phyloP scores from a whole-genome alignment of 2,797 vertebrate genomes.

The Euthynnus affinis region DNA sequence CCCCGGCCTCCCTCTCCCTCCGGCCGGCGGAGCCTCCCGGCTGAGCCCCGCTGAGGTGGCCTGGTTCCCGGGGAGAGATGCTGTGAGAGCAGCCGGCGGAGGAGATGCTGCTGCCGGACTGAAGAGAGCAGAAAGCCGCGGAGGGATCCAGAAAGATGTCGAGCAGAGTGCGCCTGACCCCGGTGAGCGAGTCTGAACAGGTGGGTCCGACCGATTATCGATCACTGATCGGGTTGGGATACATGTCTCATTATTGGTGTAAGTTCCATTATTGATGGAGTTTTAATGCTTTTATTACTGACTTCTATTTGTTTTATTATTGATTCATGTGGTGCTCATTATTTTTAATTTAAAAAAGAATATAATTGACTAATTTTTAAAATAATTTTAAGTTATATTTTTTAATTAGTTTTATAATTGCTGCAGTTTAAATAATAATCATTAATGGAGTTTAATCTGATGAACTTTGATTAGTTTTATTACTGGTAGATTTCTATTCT shows the following conservation, averaged over 20 bases:
- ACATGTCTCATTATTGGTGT: background rate
- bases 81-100: constrained; percentile 44
- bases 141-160: constrained; percentile 83
- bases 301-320: background rate
- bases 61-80: constrained; percentile 40
- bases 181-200: constrained; percentile 87
- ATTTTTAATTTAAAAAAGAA: too few species aligned
- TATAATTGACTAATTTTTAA: background rate
- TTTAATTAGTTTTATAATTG: too few species aligned
- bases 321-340: too few species aligned
- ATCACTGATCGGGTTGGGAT: background rate
- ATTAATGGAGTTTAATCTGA: too few species aligned
- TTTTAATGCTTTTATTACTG: background rate
- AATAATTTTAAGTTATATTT: too few species aligned
- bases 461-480: too few species aligned
- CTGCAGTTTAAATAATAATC: background rate
- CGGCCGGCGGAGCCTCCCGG: constrained; percentile 49
- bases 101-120: constrained; percentile 48
- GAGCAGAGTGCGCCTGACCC: constrained; percentile 90
- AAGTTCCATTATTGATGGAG: background rate
- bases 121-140: constrained; percentile 29
- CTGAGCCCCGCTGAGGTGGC: constrained; percentile 46
- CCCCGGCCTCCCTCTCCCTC: constrained; percentile 43
- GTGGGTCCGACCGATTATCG: constrained; percentile 13
- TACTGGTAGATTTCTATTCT: too few species aligned